Evolutionary conservation across 2,113 vertebrate genomes (phyloP).

Genomic region (Protobothrops mucrosquamatus): DNA sequence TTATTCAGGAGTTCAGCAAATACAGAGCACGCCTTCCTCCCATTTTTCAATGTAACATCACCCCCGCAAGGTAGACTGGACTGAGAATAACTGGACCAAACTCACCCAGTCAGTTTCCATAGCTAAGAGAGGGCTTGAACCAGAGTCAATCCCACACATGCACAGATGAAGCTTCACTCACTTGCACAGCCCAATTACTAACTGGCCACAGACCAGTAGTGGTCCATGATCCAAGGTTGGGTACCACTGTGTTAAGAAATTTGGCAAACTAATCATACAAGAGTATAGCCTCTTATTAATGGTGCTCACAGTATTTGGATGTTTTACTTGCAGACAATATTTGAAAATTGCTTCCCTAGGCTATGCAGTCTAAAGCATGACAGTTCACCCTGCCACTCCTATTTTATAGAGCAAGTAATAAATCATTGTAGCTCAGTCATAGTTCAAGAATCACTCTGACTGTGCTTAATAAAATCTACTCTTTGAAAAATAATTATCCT

Average conservation of each 20-base stretch:
- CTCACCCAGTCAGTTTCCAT: not conserved
- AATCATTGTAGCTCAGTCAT: not conserved
- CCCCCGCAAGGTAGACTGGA: not conserved
- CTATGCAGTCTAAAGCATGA: not conserved
- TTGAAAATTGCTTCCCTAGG: not conserved
- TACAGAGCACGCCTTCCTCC: not conserved
- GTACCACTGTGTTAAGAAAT: not conserved
- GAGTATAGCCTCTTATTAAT: not conserved
- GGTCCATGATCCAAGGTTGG: not conserved
- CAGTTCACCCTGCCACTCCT: not conserved
- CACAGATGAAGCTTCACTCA: not conserved
- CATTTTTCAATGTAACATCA: not conserved
- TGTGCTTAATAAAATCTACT: not conserved
- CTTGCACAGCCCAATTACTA: not conserved
- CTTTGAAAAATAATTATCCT: not conserved
- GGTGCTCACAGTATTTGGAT: not conserved
- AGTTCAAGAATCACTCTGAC: not conserved
- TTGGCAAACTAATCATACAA: not conserved
- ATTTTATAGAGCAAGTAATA: not conserved
- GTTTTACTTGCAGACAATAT: not conserved
- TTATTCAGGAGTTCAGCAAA: not conserved
- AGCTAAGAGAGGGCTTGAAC: not conserved
- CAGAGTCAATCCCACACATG: not conserved
- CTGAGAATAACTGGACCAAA: not conserved
- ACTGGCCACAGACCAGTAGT: not conserved